Conservation (phyloP, 1,140 invertebrate species). For the Delia radicum region DNA sequence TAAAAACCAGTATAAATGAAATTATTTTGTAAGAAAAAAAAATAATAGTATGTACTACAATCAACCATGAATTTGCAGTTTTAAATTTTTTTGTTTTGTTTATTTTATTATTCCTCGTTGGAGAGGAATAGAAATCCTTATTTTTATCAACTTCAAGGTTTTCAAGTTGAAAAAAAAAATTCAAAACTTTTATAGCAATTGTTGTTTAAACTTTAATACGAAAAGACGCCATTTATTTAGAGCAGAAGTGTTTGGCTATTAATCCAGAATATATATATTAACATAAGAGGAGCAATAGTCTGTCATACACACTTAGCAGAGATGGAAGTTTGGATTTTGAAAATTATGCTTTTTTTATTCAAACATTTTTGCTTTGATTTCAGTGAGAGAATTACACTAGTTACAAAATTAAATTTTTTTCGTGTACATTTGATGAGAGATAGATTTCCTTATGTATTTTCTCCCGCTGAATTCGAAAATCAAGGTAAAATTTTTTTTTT, state of each 20-base stretch:
- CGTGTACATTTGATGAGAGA: too few species aligned
- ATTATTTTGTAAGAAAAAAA: not conserved
- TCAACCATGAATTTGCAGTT: constrained; percentile 3
- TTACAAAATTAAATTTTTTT: too few species aligned
- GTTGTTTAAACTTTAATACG: not conserved
- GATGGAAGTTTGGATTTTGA: not conserved
- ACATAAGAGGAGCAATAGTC: not conserved
- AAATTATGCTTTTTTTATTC: not conserved
- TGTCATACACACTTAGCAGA: not conserved
- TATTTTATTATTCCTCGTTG: too few species aligned
- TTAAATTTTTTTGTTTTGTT: too few species aligned
- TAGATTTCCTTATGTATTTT: too few species aligned
- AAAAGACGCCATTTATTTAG: not conserved
- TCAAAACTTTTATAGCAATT: not conserved
- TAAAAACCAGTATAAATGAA: not conserved
- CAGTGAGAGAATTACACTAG: too few species aligned
- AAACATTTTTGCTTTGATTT: not conserved
- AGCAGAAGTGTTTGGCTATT: not conserved
- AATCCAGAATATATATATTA: not conserved
- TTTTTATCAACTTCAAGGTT: constrained; percentile 4
- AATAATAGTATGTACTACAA: not conserved
- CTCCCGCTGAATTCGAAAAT: too few species aligned
- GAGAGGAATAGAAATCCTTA: not conserved
- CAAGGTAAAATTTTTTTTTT: too few species aligned
- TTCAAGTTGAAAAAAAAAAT: not conserved